Evolutionary conservation across 2,888 invertebrate genomes (phyloP).

Genomic region (Lycocerus yunnanus): DNA sequence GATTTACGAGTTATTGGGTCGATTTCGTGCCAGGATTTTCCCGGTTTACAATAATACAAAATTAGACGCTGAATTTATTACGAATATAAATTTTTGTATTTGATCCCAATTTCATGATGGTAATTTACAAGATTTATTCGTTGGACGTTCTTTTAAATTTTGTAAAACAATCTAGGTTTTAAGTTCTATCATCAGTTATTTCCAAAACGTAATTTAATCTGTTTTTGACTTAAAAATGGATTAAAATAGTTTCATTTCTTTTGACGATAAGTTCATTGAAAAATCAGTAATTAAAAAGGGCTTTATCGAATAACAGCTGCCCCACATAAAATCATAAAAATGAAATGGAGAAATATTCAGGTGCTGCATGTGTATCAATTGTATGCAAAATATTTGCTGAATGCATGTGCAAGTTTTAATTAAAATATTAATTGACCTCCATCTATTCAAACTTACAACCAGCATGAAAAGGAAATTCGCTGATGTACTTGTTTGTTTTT

Average conservation of each 20-base stretch:
- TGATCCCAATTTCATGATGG: background rate
- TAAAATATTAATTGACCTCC: background rate
- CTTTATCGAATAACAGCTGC: background rate
- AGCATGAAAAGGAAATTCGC: background rate
- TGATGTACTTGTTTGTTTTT: background rate
- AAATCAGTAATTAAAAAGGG: background rate
- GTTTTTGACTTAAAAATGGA: too few relatives aligned
- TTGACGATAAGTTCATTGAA: too few relatives aligned
- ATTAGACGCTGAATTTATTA: background rate
- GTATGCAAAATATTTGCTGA: background rate
- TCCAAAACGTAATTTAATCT: background rate
- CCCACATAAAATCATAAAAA: background rate
- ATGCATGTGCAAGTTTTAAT: background rate
- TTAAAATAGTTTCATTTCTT: background rate
- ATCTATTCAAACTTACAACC: background rate
- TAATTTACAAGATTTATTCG: background rate
- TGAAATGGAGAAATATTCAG: background rate
- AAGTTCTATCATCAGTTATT: background rate
- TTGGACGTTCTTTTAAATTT: background rate
- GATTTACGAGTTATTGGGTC: background rate
- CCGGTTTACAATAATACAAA: background rate
- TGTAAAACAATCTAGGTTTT: background rate
- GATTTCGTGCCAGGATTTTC: background rate
- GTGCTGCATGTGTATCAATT: background rate
- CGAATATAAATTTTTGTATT: background rate